Evolutionary conservation across 2,888 invertebrate species (phyloP), one percentile per base, ranked within the genome.

Genomic region (Leuctra nigra): DNA sequence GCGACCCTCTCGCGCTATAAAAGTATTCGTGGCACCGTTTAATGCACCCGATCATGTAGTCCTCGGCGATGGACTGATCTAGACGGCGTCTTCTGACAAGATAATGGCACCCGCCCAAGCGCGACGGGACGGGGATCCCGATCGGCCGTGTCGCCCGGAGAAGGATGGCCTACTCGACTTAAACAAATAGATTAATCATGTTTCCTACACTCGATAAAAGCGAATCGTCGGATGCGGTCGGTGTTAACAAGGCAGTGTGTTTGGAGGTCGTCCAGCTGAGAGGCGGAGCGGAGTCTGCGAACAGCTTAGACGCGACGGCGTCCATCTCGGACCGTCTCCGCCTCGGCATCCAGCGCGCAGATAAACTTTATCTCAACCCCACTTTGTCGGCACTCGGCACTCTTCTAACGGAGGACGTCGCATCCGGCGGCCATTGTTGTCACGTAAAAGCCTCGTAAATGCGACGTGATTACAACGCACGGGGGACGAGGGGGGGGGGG

Each of bases 231-330:
- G 11, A 7, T 7, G 44, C 11, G 23, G 23, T 23, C 4, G 50
- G 50, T 20, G 29, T 48, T 48, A 25, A 16, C 48, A 16, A 6
- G 25, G 16, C 16, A 16, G 20, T 48, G 20, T 29, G 47, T 29
- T 47, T 50, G 50, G 50, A 50, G 50, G 50, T 3, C 50, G 13
- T 50, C 50, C 50, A 50, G 50, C 33, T 50, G 50, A 16, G 29
- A 24, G 48, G 48, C 48, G 35, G 50, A 14, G 4, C 23, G 23
- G 11, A 33, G 50, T 50, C 50, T 47, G 22, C 4, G 4, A 18
- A 4, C 20, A 16, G 1, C 18, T 20, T 13, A 50, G 50, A 50
- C 50, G 35, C 50, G 11, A 16, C 20, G 50, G 50, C 50, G 22
- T 1, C 47, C 14, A 25, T 24, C 25, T 16, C 39, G 39, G 20